Conservation (phyloP, 2,113 vertebrate genomes). For the Grantiella picta region DNA sequence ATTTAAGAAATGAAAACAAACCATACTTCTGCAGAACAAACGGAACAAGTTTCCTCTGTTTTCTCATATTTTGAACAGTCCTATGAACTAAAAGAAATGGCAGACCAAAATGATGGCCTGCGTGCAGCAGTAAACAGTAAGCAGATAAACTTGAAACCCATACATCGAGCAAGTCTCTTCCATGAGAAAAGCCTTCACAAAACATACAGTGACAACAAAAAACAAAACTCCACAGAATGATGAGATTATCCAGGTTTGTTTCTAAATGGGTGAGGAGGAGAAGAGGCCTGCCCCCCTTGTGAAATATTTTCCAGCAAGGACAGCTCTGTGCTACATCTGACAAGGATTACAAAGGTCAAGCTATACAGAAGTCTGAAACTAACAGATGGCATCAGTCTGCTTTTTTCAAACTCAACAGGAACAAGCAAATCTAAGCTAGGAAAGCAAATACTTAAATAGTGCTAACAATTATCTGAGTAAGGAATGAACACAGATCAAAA, state of each 20-base stretch:
- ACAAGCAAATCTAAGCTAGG: conserved; percentile 32
- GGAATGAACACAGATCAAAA: conserved; percentile 36
- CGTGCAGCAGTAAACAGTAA: not conserved
- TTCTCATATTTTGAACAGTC: not conserved
- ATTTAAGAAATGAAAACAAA: not conserved
- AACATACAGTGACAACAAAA: not conserved
- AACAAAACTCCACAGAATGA: not conserved
- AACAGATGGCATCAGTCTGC: conserved; percentile 26
- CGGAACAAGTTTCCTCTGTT: not conserved
- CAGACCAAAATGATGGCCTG: not conserved
- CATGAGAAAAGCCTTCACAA: not conserved
- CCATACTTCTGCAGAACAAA: not conserved
- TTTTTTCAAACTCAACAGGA: not conserved
- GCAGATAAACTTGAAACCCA: not conserved
- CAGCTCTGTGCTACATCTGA: not conserved
- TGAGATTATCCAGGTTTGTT: not conserved
- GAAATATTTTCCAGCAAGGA: not conserved
- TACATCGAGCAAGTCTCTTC: not conserved
- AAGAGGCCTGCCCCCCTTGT: not conserved
- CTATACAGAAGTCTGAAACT: not conserved
- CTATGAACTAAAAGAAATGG: not conserved
- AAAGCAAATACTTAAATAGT: conserved; percentile 34
- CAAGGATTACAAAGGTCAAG: not conserved
- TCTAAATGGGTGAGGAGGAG: not conserved
- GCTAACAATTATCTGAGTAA: conserved; percentile 38